Conservation (phyloP, 2,797 vertebrate genomes). For the Euphonia xanthogaster region DNA sequence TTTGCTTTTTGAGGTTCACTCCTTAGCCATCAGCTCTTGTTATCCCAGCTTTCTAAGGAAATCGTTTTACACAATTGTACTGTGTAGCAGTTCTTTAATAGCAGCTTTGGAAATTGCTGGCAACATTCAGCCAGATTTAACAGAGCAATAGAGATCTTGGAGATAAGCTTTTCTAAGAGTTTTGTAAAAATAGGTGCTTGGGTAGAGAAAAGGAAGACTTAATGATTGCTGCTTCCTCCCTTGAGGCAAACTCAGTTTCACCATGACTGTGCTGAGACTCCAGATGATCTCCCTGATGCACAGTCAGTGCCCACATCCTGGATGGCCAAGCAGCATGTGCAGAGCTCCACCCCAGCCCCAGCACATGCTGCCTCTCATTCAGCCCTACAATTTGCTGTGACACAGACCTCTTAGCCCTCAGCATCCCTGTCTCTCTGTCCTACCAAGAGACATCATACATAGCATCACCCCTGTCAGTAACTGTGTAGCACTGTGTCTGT, state of each 20-base stretch:
- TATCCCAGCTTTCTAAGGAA: constrained; percentile 2
- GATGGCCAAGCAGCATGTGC: neutral
- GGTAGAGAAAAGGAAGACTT: neutral
- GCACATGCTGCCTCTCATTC: neutral
- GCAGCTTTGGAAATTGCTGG: neutral
- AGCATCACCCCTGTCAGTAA: neutral
- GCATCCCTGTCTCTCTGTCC: neutral
- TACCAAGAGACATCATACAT: neutral
- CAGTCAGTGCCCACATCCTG: neutral
- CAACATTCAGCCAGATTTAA: neutral
- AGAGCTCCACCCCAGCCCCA: neutral
- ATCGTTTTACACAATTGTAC: neutral
- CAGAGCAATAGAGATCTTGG: neutral
- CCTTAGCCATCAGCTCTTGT: neutral
- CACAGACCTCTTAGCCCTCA: neutral
- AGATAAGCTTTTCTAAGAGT: neutral
- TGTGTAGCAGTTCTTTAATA: neutral
- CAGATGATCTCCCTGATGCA: neutral
- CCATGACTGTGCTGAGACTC: neutral
- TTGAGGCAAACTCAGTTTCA: neutral
- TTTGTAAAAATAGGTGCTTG: neutral
- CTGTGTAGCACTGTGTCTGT: neutral
- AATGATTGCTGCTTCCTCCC: neutral
- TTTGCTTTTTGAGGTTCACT: neutral
- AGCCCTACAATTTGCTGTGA: neutral